Evolutionary conservation across 2,113 vertebrate genomes (phyloP), one percentile per base, ranked within the genome.

Genomic region (Micromys minutus): DNA sequence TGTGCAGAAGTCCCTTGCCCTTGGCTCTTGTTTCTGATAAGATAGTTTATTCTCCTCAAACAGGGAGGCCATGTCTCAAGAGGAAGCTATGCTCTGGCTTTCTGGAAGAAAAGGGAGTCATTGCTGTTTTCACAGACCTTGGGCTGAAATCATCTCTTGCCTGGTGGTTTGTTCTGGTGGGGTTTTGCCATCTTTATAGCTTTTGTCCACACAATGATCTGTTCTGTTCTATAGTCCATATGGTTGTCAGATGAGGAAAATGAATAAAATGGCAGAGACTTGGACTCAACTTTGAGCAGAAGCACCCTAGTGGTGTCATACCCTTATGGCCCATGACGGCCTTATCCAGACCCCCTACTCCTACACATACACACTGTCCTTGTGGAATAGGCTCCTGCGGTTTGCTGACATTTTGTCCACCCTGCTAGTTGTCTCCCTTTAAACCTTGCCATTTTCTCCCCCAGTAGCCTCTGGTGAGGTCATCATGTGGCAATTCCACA

Each of bases 181-280:
- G 59, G 39, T 47, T 75, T 55, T 63, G 57, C 45, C 57, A 17
- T 12, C 39, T 24, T n/a, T 31, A 34, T 42, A 59, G 39, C 24
- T 2, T 12, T 0, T 8, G 19, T 24, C 63, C n/a, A 15, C 42
- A 0, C 13, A 10, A 71, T 79, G 55, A n/a, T n/a, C 63, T 7
- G 0, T 22, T 6, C 7, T 34, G 83, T 0, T 2, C 0, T 8
- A 0, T 2, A 4, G 47, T 11, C 11, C 34, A 45, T 10, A 4
- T 0, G 19, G n/a, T 24, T 59, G 24, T n/a, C 71, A 19, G 12
- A 47, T 34, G 83, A 65, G 42, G 39, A 42, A 36, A 65, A 42
- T 9, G 42, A 63, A 31, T 26, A 34, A 39, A 45, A 45, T 42
- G 29, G 57, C 15, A 36, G 61, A 45, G 42, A 50, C 6, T 13